Percentiles rank a stretch among this genome's conserved stretches.
Conservation (phyloP, 2,797 vertebrate genomes). For the Coluber constrictor region DNA sequence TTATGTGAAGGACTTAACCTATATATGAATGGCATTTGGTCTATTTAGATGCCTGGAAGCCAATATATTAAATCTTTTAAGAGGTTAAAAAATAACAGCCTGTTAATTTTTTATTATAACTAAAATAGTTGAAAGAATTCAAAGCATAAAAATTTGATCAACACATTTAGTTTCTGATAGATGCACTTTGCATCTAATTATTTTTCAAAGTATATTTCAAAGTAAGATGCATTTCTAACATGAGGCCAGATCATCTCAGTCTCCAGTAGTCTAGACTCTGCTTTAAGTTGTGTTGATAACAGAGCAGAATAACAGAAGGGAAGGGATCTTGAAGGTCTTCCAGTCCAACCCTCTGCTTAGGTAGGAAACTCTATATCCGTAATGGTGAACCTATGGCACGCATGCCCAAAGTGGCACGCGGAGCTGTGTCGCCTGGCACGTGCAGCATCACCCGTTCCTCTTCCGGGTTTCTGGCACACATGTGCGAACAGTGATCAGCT, state of each 20-base stretch:
- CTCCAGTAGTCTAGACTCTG: background rate
- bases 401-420: too few relatives aligned
- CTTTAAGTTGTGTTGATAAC: background rate
- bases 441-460: too few relatives aligned
- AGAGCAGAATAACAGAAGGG: background rate
- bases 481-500: too few relatives aligned
- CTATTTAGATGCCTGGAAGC: background rate
- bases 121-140: background rate
- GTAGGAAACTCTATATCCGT: background rate
- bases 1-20: background rate
- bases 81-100: background rate
- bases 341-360: background rate
- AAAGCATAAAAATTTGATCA: background rate
- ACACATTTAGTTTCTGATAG: background rate
- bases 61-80: background rate
- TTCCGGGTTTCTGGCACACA: too few relatives aligned
- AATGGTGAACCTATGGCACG: too few relatives aligned
- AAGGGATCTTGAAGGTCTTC: background rate
- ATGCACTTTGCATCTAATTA: background rate
- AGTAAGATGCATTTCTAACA: background rate
- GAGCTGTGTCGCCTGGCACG: too few relatives aligned
- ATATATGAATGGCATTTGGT: background rate
- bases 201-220: background rate
- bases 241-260: background rate
- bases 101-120: background rate